Conservation (phyloP, 1,140 invertebrate genomes). For the Drosophila sulfurigaster region DNA sequence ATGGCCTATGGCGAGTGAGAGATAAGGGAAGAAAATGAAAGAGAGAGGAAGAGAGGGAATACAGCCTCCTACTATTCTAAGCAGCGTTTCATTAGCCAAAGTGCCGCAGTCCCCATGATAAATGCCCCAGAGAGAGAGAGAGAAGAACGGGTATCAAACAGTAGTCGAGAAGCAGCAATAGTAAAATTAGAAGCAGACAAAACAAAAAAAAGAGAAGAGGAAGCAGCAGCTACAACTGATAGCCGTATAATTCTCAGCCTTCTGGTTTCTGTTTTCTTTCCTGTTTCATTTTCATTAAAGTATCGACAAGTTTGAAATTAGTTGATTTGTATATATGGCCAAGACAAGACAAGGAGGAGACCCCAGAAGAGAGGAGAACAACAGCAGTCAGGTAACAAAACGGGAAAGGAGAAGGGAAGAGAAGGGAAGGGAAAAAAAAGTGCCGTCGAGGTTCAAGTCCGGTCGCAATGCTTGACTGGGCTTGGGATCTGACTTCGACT, state of each 20-base stretch:
- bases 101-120: slow-evolving; percentile 48
- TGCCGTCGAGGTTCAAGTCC: background rate
- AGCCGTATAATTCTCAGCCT: slow-evolving; percentile 7
- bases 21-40: background rate
- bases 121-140: slow-evolving; percentile 15
- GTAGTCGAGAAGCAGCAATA: background rate
- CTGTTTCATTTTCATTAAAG: slow-evolving; percentile 62
- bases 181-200: background rate
- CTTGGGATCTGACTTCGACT: slow-evolving; percentile 9
- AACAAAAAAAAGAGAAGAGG: background rate
- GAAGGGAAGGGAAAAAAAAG: background rate
- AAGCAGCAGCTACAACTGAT: background rate
- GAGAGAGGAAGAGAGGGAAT: slow-evolving; percentile 7
- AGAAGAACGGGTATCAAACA: background rate
- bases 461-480: slow-evolving; percentile 38
- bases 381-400: slow-evolving; percentile 33
- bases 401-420: background rate
- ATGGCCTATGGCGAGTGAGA: slow-evolving; percentile 30
- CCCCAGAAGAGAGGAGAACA: background rate
- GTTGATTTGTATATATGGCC: slow-evolving; percentile 73
- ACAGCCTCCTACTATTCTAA: slow-evolving; percentile 5
- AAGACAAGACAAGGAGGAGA: background rate
- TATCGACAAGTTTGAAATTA: slow-evolving; percentile 75
- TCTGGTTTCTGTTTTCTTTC: slow-evolving; percentile 5
- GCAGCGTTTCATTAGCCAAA: slow-evolving; percentile 68